These are phyloP conservation scores for Bibio marci DNA, from an alignment of 2,888 invertebrate species.

Conservation along the genomic window DNA sequence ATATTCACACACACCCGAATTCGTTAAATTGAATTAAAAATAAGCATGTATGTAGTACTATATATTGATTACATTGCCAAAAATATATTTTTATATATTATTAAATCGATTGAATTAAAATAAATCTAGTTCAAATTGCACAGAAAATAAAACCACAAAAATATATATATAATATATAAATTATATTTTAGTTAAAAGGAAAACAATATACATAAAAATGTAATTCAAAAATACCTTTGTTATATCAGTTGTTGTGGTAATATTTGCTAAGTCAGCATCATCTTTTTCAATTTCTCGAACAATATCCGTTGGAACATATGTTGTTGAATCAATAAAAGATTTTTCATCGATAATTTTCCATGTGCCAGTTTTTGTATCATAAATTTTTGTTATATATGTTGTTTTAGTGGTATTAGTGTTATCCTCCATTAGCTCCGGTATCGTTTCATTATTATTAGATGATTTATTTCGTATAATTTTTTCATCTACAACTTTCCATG, in stretches of 20 bases:
- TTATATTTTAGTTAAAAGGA: no score
- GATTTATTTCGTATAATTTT: slow-evolving; percentile 31
- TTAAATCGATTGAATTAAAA: no score
- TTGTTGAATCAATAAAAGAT: slow-evolving; percentile 26
- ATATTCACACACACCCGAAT: no score
- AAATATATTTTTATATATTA: no score
- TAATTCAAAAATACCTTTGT: slow-evolving; percentile 24
- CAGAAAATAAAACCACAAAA: no score
- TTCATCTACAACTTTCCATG: slow-evolving; percentile 33
- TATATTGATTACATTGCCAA: no score
- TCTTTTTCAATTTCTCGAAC: slow-evolving; percentile 30
- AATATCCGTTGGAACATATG: slow-evolving; percentile 28
- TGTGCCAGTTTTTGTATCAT: slow-evolving; percentile 27
- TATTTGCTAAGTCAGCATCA: slow-evolving; percentile 30
- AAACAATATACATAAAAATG: no score
- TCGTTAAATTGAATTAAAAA: no score
- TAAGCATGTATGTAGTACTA: no score
- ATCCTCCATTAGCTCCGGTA: slow-evolving; percentile 30
- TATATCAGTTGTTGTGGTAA: slow-evolving; percentile 30
- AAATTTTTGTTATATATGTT: slow-evolving; percentile 29
- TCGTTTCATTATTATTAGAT: slow-evolving; percentile 13
- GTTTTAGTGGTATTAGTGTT: slow-evolving; percentile 29
- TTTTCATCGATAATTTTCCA: slow-evolving; percentile 30
- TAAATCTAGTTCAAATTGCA: no score
- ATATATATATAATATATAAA: no score